Base-by-base conservation (phyloP, 2,797 vertebrate species). In the Peromyscus attwateri region DNA sequence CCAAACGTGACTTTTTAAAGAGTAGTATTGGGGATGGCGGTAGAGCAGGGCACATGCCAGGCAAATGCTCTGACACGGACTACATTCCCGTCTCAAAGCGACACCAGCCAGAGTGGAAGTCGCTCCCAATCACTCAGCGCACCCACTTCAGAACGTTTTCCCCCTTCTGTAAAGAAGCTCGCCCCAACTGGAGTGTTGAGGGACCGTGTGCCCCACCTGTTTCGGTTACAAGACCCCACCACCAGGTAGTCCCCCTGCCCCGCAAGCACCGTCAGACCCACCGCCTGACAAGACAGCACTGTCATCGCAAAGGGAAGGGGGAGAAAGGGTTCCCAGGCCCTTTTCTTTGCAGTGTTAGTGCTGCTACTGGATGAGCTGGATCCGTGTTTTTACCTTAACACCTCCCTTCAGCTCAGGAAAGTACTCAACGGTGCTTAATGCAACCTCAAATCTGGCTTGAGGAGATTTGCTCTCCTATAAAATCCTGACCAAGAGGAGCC, bases 221-320 rank as follows among this genome's bases (percentile, higher is more conserved):
- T 76, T 83, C 16, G 80, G 12, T 75, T 31, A 75, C 0, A 17
- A 43, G 6, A 71, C 31, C 90, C 87, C 4, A 5, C 1, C 10
- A 11, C 93, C 92, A 83, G 85, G 82, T 40, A 95, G 96, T 80
- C 89, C 90, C 75, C 9, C 23, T 76, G 46, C 85, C 93, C 70
- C 37, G 43, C 62, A 60, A 95, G 91, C 89, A 83, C 70, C 27
- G 4, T 1, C 52, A 73, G 49, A 60, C 31, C 46, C 68, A 40
- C 21, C 46, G 60, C 94, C 70, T 37, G 3, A 27, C n/a, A 84
- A 92, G 55, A 70, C 1, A 94, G 62, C 6, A 8, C 29, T 70
- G 49, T 55, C 89, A 68, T 37, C 40, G n/a, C 64, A 85, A 77
- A 87, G 25, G 68, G 55, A 84, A 83, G 3, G 6, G 29, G 37